Evolutionary conservation across 2,113 vertebrate genomes (phyloP).

Genomic region (Zingel zingel): DNA sequence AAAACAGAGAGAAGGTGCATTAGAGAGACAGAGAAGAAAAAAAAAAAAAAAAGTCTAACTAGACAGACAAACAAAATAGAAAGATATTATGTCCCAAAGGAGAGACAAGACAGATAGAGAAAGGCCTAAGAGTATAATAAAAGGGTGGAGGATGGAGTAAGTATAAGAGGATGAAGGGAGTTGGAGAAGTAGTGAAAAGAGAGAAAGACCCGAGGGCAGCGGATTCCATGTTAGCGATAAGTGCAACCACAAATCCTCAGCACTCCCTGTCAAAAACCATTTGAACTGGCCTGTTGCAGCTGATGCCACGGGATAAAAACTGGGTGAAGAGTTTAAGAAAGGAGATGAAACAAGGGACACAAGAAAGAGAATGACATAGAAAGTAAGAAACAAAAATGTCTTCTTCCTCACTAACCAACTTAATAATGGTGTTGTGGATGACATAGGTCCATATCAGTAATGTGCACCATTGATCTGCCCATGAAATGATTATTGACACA

Average conservation of each 20-base stretch:
- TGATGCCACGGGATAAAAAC: conserved; percentile 61
- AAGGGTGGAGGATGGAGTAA: conserved; percentile 45
- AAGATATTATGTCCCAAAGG: conserved; percentile 30
- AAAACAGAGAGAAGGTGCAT: conserved; percentile 37
- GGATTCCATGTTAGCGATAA: conserved; percentile 74
- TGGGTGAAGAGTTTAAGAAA: conserved; percentile 5
- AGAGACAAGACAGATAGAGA: conserved; percentile 44
- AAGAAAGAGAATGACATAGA: conserved; percentile 20
- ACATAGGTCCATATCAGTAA: conserved; percentile 7
- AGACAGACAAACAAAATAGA: conserved; percentile 22
- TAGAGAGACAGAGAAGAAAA: conserved; percentile 14
- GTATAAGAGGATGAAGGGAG: conserved; percentile 38
- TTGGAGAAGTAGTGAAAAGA: conserved; percentile 37
- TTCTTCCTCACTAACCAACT: conserved; percentile 18
- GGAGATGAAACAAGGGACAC: conserved; percentile 5
- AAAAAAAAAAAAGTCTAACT: background rate
- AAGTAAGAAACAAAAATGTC: conserved; percentile 24
- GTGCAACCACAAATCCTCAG: conserved; percentile 76
- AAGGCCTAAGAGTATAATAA: conserved; percentile 51
- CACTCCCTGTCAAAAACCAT: conserved; percentile 78
- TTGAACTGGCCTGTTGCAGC: conserved; percentile 67
- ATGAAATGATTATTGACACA: conserved; percentile 42
- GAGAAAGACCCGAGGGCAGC: conserved; percentile 51
- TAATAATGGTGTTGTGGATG: conserved; percentile 30
- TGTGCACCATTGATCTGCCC: conserved; percentile 21